Conservation (phyloP, 2,888 invertebrate species). For the Pachymerium ferrugineum region DNA sequence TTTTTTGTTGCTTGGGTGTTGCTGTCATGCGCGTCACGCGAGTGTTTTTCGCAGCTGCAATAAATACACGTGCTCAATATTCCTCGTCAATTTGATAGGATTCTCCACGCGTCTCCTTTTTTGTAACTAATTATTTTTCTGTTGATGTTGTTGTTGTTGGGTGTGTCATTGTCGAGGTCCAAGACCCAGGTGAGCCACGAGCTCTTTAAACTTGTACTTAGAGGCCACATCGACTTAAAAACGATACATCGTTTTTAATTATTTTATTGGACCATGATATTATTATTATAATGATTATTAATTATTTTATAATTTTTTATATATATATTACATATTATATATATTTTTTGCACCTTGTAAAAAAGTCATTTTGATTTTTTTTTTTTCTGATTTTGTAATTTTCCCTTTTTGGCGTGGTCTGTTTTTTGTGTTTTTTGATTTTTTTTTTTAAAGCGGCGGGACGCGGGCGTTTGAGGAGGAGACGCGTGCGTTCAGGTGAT, state of each 20-base stretch:
- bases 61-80: slow-evolving; percentile 24
- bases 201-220: slow-evolving; percentile 23
- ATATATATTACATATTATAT: slow-evolving; percentile 11
- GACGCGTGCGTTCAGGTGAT: slow-evolving; percentile 22
- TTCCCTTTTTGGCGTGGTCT: neutral
- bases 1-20: slow-evolving; percentile 25
- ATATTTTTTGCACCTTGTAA: slow-evolving; percentile 27
- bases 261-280: slow-evolving; percentile 27
- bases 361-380: slow-evolving; percentile 9
- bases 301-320: slow-evolving; percentile 11
- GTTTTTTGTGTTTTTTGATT: neutral
- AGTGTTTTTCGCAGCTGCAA: slow-evolving; percentile 27
- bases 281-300: slow-evolving; percentile 9
- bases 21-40: slow-evolving; percentile 27
- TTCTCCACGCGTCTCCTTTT: slow-evolving; percentile 21
- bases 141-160: neutral
- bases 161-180: slow-evolving; percentile 18
- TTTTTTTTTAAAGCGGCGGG: neutral
- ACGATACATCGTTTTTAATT: neutral
- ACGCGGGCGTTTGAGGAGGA: slow-evolving; percentile 24
- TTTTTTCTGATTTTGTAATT: neutral
- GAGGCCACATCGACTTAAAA: slow-evolving; percentile 24
- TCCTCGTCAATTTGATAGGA: slow-evolving; percentile 11
- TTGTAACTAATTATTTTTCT: neutral
- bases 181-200: slow-evolving; percentile 10